A percentile compares a stretch with the other conserved stretches of the same genome.
Conservation (phyloP, 2,797 vertebrate genomes). For the Anableps anableps region DNA sequence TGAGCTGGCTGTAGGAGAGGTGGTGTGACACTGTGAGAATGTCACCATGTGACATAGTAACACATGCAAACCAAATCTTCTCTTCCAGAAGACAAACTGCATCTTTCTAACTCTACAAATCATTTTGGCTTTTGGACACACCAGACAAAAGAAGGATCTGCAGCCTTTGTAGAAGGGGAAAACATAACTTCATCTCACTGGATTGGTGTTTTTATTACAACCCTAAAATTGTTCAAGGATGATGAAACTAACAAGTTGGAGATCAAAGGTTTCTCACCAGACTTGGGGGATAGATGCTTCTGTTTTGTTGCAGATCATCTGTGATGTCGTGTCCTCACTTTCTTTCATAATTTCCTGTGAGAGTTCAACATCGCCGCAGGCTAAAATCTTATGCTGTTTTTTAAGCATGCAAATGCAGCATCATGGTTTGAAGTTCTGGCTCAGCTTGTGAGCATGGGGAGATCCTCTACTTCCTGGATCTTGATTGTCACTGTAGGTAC, state of each 20-base stretch:
- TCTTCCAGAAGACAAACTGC: slow-evolving; percentile 13
- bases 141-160: not conserved
- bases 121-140: slow-evolving; percentile 8
- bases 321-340: slow-evolving; percentile 51
- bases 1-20: not conserved
- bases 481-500: slow-evolving; percentile 33
- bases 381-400: slow-evolving; percentile 28
- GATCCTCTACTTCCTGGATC: slow-evolving; percentile 32
- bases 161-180: not conserved
- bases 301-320: slow-evolving; percentile 46
- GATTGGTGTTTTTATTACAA: not conserved
- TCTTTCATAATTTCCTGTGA: slow-evolving; percentile 52
- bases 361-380: slow-evolving; percentile 51
- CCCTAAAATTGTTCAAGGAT: slow-evolving; percentile 9
- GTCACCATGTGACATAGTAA: slow-evolving; percentile 21
- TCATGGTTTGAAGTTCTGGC: slow-evolving; percentile 51
- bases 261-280: slow-evolving; percentile 50
- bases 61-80: slow-evolving; percentile 19
- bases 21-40: slow-evolving; percentile 10
- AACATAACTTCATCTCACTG: not conserved
- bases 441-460: slow-evolving; percentile 56
- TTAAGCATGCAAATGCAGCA: slow-evolving; percentile 57
- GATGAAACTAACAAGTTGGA: slow-evolving; percentile 46
- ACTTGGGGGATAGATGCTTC: slow-evolving; percentile 42
- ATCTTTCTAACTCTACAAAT: not conserved